Percentiles rank a stretch among this genome's conserved stretches.
These are phyloP conservation scores for Nothoprocta pentlandii DNA, from an alignment of 2,113 vertebrate species.

Conservation along the genomic window DNA sequence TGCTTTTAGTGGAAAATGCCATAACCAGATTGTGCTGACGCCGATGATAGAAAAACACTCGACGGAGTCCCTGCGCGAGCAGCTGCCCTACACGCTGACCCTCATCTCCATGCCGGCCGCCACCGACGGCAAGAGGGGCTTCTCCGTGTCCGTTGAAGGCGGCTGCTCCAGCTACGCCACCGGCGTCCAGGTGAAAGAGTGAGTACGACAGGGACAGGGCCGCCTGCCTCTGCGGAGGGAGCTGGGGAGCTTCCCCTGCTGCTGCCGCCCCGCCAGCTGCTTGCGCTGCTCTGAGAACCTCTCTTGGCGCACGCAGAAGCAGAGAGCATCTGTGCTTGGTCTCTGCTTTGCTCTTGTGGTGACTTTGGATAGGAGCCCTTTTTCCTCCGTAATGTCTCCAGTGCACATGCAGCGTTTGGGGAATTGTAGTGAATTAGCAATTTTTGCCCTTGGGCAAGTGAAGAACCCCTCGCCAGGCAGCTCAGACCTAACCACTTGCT, in stretches of 20 bases:
- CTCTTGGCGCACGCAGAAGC: rapidly evolving
- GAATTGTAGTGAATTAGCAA: not conserved
- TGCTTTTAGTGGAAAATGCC: slow-evolving; percentile 90
- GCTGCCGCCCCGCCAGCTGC: not conserved
- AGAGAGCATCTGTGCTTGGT: not conserved
- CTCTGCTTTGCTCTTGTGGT: not conserved
- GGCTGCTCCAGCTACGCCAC: slow-evolving; percentile 84
- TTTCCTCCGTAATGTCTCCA: not conserved
- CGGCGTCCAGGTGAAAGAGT: slow-evolving; percentile 95
- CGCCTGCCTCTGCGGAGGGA: not conserved
- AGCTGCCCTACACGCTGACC: slow-evolving; percentile 92
- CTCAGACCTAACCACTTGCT: not conserved
- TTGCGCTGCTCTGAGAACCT: not conserved
- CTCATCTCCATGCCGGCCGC: slow-evolving; percentile 94
- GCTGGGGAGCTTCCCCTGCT: not conserved
- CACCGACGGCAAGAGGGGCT: slow-evolving; percentile 88
- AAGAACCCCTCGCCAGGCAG: not conserved
- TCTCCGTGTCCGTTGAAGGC: slow-evolving; percentile 88
- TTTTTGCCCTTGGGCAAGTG: not conserved
- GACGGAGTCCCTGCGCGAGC: slow-evolving; percentile 86
- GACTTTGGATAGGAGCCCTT: not conserved
- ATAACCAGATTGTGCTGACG: slow-evolving; percentile 92
- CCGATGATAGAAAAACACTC: slow-evolving; percentile 94
- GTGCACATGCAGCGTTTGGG: not conserved
- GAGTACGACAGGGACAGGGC: slow-evolving; percentile 74